Conservation (phyloP, 2,888 invertebrate species). For the Leptothorax acervorum region DNA sequence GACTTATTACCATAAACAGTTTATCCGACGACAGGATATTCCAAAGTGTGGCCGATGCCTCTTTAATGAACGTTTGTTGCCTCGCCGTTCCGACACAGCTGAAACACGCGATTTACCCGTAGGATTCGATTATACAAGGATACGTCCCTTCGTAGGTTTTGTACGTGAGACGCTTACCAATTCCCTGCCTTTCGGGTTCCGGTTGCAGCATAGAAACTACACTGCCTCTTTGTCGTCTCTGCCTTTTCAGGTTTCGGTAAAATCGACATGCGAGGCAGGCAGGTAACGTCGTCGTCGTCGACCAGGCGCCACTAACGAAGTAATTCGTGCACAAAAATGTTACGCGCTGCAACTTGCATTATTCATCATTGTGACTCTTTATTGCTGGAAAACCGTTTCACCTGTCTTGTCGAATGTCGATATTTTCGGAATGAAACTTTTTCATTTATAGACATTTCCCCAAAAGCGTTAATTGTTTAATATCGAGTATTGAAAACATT, state of each 20-base stretch:
- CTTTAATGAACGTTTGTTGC: constrained; percentile 65
- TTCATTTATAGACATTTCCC: neutral
- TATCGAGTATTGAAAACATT: neutral
- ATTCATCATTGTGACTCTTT: constrained; percentile 71
- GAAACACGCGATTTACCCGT: constrained; percentile 61
- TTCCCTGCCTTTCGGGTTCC: constrained; percentile 35
- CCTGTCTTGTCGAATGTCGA: constrained; percentile 36
- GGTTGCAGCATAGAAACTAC: constrained; percentile 61
- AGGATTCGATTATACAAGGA: constrained; percentile 67
- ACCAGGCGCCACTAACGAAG: constrained; percentile 78
- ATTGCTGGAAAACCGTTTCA: constrained; percentile 60
- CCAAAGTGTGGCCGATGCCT: neutral
- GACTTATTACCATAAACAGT: neutral
- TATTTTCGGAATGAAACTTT: constrained; percentile 53
- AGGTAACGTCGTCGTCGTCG: constrained; percentile 66
- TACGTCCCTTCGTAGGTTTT: constrained; percentile 39
- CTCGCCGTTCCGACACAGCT: constrained; percentile 38
- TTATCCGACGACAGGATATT: constrained; percentile 3
- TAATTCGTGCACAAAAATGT: constrained; percentile 83
- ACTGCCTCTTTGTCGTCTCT: constrained; percentile 68
- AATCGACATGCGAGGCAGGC: constrained; percentile 80
- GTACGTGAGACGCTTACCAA: constrained; percentile 66
- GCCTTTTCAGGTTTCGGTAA: constrained; percentile 77
- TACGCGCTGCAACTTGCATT: constrained; percentile 77
- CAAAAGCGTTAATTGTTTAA: neutral